Evolutionary conservation across 37 sponge, comb jelly and placozoan genomes (phyloP).

Genomic region (Petrosia ficiformis): DNA sequence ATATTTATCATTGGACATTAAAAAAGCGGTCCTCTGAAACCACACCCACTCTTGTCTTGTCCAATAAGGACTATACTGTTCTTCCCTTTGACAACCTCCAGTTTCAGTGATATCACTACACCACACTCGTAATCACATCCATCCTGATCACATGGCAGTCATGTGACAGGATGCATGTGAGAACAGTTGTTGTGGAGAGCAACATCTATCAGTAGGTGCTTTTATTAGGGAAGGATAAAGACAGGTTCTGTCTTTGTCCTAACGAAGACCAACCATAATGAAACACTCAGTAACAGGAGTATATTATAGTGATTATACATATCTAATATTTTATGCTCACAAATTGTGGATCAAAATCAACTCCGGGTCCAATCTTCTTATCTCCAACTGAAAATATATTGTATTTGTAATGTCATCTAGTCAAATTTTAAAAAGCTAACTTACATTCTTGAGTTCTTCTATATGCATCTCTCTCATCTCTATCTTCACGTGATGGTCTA

Average conservation of each 20-base stretch:
- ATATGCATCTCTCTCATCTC: slow-evolving; percentile 66
- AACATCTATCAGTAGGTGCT: not conserved
- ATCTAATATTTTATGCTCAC: no score
- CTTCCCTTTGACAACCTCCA: slow-evolving; percentile 60
- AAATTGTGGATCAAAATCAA: slow-evolving; percentile 55
- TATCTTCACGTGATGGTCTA: slow-evolving; percentile 53
- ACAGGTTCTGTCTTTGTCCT: not conserved
- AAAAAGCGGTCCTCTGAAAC: slow-evolving; percentile 50
- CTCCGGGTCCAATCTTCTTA: slow-evolving; percentile 60
- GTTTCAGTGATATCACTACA: slow-evolving; percentile 21
- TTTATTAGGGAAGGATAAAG: not conserved
- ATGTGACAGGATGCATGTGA: not conserved
- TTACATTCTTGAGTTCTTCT: slow-evolving; percentile 13
- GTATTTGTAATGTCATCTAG: not conserved
- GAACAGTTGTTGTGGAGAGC: not conserved
- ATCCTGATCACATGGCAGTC: no score
- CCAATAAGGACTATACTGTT: no score
- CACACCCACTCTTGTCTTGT: not conserved
- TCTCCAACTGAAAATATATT: slow-evolving; percentile 2
- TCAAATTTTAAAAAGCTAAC: not conserved
- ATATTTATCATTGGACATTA: slow-evolving; percentile 45
- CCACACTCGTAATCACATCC: slow-evolving; percentile 2
- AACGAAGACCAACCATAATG: no score
- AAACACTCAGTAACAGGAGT: no score
- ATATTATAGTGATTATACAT: no score